Evolutionary conservation across 2,113 vertebrate genomes (phyloP), one percentile per base, ranked within the genome.

Genomic region (Aptenodytes forsteri): DNA sequence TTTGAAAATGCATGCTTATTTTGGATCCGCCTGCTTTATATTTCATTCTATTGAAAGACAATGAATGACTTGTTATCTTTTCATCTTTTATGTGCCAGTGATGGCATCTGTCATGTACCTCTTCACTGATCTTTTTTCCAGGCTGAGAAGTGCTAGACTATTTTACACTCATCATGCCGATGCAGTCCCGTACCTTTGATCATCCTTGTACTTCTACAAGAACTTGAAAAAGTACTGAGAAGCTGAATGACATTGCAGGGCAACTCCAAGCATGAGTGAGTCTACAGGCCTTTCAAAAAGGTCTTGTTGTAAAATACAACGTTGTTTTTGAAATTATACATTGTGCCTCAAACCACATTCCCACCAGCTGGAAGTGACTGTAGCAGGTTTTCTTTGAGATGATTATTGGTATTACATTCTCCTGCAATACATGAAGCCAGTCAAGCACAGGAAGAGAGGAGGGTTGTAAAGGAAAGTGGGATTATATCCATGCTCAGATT

Each of bases 181-280:
- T 76, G 21, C 26, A 61, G 52, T 52, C 61, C 62, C 80, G 26
- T 69, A 34, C 30, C 75, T 96, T 96, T 96, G 90, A 96, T 96
- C 88, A 77, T 29, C 52, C 17, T 72, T 61, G 40, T 27, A 27
- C 58, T 88, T 76, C 85, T 55, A 40, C 82, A 87, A 90, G 52
- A 64, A n/a, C 47, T 55, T 67, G 61, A 67, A 87, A 86, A 89
- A 17, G 6, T 71, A 19, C 69, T 59, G 70, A 85, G 47, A 64
- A 90, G 11, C 7, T 64, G 67, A 95, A 84, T n/a, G 50, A 66
- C n/a, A 85, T 59, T 71, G 25, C 66, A 76, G 44, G 29, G 46
- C 64, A 93, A 13, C 62, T 87, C 13, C 32, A 89, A 81, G 54
- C 25, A 34, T 40, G 21, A 67, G 16, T 14, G 19, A 16, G 29